Evolutionary conservation across 2,113 vertebrate genomes (phyloP).

Genomic region (Paramormyrops kingsleyae): DNA sequence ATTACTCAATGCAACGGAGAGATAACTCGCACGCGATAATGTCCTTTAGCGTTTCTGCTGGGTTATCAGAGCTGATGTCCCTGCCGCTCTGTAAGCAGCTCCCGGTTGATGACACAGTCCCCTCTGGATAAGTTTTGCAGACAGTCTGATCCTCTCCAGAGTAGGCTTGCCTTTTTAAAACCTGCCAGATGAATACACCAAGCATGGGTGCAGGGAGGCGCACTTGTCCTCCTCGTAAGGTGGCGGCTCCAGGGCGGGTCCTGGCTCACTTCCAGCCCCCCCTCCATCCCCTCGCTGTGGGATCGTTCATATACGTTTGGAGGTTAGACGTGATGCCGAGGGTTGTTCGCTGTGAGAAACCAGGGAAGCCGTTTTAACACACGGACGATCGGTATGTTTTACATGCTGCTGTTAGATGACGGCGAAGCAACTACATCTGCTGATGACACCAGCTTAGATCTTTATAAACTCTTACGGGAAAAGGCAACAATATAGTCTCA

Average conservation of each 20-base stretch:
- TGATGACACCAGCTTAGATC: not conserved
- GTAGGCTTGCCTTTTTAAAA: conserved; percentile 94
- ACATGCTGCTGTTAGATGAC: not conserved
- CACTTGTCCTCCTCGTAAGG: conserved; percentile 54
- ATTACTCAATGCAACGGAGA: not conserved
- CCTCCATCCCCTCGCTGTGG: conserved; percentile 65
- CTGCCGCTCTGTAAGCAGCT: conserved; percentile 27
- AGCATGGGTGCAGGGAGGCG: conserved; percentile 65
- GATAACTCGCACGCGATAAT: not conserved
- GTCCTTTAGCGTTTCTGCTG: not conserved
- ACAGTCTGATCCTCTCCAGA: conserved; percentile 84
- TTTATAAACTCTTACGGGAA: not conserved
- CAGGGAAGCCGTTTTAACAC: not conserved
- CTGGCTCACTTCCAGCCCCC: conserved; percentile 77
- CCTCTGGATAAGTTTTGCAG: conserved; percentile 82
- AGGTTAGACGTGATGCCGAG: not conserved
- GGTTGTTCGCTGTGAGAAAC: not conserved
- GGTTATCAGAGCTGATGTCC: not conserved
- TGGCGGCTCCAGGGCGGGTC: conserved; percentile 49
- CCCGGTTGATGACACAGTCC: conserved; percentile 56
- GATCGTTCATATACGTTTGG: conserved; percentile 69
- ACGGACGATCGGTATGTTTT: not conserved
- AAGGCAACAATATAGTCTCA: not conserved
- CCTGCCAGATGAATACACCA: conserved; percentile 62
- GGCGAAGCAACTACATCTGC: not conserved